Conservation (phyloP, 2,888 invertebrate genomes). For the Metallyticus violacea region DNA sequence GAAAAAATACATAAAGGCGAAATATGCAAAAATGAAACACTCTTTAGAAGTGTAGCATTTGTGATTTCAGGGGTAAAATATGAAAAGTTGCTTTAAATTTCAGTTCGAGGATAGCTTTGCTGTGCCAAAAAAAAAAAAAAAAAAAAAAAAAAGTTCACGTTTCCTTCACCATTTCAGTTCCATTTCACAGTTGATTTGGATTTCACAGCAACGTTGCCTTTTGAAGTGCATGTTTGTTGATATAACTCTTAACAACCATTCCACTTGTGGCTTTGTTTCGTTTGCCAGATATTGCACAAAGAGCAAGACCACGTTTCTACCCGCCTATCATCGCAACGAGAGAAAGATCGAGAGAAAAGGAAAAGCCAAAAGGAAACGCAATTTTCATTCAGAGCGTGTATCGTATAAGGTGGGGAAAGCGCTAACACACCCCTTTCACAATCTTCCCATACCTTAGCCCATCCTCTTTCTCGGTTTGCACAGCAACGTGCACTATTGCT, state of each 20-base stretch:
- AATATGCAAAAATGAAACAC: background rate
- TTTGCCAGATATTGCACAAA: background rate
- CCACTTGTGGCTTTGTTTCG: background rate
- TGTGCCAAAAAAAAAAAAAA: too few relatives aligned
- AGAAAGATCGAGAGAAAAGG: background rate
- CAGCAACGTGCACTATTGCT: background rate
- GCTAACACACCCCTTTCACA: constrained; percentile 6
- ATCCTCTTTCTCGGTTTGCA: background rate
- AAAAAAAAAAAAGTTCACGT: background rate
- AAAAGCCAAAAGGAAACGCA: constrained; percentile 18
- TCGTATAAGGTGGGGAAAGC: constrained; percentile 21
- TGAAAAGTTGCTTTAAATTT: background rate
- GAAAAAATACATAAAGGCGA: background rate
- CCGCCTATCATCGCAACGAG: background rate
- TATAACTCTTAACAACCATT: background rate
- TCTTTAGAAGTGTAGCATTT: background rate
- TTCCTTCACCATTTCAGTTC: background rate
- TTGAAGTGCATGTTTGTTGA: background rate
- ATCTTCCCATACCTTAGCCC: constrained; percentile 5
- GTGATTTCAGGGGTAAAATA: background rate
- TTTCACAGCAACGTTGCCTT: background rate
- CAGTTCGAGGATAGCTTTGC: background rate
- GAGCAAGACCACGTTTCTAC: background rate
- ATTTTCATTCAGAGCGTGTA: constrained; percentile 28
- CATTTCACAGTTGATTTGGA: background rate